Conservation (phyloP, 1,140 invertebrate species). For the Elysia chlorotica region DNA sequence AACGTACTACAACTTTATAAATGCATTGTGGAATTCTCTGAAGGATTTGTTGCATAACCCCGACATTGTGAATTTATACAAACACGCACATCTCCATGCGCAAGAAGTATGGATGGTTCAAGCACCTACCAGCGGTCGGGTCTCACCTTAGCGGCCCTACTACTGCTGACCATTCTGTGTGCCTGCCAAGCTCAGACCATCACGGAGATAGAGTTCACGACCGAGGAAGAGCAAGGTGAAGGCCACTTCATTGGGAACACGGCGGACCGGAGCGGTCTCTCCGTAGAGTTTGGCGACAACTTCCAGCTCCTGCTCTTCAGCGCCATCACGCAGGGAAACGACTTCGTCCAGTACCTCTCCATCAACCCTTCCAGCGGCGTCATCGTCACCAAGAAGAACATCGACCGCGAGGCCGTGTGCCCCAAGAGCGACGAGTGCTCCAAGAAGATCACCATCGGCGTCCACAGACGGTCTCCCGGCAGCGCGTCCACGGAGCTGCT, state of each 20-base stretch:
- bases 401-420: slow-evolving; percentile 31
- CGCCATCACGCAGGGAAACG: slow-evolving; percentile 15
- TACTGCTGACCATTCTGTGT: too few species aligned
- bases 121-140: too few species aligned
- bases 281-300: background rate
- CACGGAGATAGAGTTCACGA: too few species aligned
- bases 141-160: too few species aligned
- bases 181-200: too few species aligned
- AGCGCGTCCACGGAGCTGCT: background rate
- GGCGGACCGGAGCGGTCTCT: slow-evolving; percentile 8
- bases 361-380: slow-evolving; percentile 28
- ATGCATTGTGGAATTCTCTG: too few species aligned
- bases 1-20: too few species aligned
- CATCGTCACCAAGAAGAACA: slow-evolving; percentile 19
- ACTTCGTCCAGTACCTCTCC: slow-evolving; percentile 19
- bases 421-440: background rate
- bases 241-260: slow-evolving; percentile 23
- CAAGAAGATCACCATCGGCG: slow-evolving; percentile 15
- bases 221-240: too few species aligned
- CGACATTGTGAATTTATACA: too few species aligned
- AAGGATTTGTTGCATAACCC: too few species aligned
- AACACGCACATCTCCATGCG: too few species aligned
- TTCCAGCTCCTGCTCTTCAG: slow-evolving; percentile 15
- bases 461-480: slow-evolving; percentile 9
- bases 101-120: too few species aligned